Base-by-base conservation (phyloP, 2,113 vertebrate species). In the Empidonax traillii region DNA sequence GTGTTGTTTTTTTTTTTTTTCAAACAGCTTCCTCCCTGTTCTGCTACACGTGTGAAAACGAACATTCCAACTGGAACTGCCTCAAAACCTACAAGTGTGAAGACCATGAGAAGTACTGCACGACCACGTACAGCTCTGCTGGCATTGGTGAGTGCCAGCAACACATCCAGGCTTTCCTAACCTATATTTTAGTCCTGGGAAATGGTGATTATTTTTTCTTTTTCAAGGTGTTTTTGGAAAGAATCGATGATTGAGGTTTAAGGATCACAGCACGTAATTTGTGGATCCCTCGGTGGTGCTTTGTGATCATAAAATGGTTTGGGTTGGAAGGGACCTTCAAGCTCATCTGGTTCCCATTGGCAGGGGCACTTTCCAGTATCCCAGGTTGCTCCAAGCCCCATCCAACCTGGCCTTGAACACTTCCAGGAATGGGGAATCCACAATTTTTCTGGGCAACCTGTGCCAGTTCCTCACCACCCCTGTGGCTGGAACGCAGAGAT, bases 1-100 rank as follows among this genome's bases (percentile, higher is more conserved):
- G 2, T 2, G 68, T 74, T 2, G 2, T 2, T 68, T 74, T 77
- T 71, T 85, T 81, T 68, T 35, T 73, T 71, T 78, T 69, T 56
- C 43, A 35, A 35, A 35, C 93, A 97, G 96, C 62, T 61, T 97
- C 93, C 81, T 97, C 94, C 0, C 77, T 96, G 33, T 95, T 97
- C 4, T 97, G 96, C 62, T 97, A 97, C 62, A 17, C 1, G 0
- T 97, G 96, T 4, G 91, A 97, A 0, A 96, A 95, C 0, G 96
- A 97, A 18, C 95, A 96, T 69, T 96, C 95, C 87, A 96, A 95
- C 87, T 94, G 93, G 96, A 97, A 97, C 93, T 97, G 96, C 31
- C 20, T 97, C 46, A 94, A 72, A 27, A 91, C 65, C 61, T 97
- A 96, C 81, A 97, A 67, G 89, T 97, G 96, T 53, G 89, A 94